phyloP scores from a whole-genome alignment of 2,888 invertebrate species.

The Agrotis clavis region DNA sequence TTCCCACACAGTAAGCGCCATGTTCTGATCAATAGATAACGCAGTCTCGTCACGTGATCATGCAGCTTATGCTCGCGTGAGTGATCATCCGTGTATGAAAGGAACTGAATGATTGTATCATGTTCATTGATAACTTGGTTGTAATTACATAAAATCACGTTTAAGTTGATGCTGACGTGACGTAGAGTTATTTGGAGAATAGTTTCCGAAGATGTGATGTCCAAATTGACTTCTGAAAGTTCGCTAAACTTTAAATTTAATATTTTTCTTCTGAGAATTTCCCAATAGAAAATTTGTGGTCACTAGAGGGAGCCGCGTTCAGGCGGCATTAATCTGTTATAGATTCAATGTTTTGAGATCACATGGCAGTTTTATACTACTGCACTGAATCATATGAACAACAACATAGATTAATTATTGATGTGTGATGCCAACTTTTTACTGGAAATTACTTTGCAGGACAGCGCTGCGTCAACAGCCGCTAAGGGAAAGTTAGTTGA shows the following conservation, averaged over 20 bases:
- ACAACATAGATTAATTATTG: no score
- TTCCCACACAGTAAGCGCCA: neutral
- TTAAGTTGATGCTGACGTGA: neutral
- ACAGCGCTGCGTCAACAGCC: no score
- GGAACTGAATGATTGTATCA: slow-evolving; percentile 6
- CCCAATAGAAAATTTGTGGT: neutral
- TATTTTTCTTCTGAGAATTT: neutral
- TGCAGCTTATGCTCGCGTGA: neutral
- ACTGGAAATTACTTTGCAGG: no score
- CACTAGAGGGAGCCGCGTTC: neutral
- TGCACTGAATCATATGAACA: no score
- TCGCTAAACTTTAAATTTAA: neutral
- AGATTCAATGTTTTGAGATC: no score
- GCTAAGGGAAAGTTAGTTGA: no score
- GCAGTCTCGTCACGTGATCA: slow-evolving; percentile 33
- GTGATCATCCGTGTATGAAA: slow-evolving; percentile 3
- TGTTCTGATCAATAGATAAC: slow-evolving; percentile 8
- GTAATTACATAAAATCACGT: slow-evolving; percentile 3
- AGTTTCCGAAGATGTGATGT: neutral
- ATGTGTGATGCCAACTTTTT: no score
- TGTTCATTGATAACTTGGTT: slow-evolving; percentile 26
- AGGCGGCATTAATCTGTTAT: no score
- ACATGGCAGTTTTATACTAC: no score
- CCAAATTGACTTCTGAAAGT: neutral
- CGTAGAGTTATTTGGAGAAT: neutral